Percentiles rank a stretch among this genome's conserved stretches.
phyloP scores from a whole-genome alignment of 2,888 invertebrate species.

The Andrena hattorfiana region DNA sequence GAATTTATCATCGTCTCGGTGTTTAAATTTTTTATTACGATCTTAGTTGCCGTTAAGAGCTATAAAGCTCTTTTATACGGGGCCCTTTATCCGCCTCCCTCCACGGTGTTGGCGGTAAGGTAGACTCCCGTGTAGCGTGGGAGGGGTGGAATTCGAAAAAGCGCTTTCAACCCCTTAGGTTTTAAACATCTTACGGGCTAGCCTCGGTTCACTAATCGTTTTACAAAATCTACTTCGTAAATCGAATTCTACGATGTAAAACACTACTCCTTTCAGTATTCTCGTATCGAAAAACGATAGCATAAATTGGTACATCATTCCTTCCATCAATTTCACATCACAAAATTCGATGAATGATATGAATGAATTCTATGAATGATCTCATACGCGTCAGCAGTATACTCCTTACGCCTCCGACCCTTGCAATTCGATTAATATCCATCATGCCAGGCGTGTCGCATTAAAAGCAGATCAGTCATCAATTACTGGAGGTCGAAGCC shows the following conservation, averaged over 20 bases:
- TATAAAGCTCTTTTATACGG: conserved; percentile 58
- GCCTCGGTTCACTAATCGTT: neutral
- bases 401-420: too few relatives aligned
- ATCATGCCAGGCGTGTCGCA: conserved; percentile 9
- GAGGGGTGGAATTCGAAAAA: conserved; percentile 26
- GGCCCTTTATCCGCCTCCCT: conserved; percentile 50
- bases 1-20: conserved; percentile 60
- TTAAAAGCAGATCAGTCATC: conserved; percentile 30
- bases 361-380: too few relatives aligned
- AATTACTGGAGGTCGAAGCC: neutral
- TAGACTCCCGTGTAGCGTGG: conserved; percentile 30
- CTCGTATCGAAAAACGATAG: too few relatives aligned
- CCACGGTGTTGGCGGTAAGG: conserved; percentile 13
- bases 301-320: too few relatives aligned
- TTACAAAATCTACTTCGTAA: too few relatives aligned
- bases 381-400: too few relatives aligned
- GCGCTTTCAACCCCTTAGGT: conserved; percentile 40
- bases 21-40: conserved; percentile 63
- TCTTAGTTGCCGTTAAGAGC: conserved; percentile 62
- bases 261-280: too few relatives aligned
- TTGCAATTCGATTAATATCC: conserved; percentile 15
- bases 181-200: neutral
- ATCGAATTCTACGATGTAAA: too few relatives aligned
- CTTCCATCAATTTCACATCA: too few relatives aligned
- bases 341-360: too few relatives aligned